A percentile compares a stretch with the other conserved stretches of the same genome.
phyloP scores from a whole-genome alignment of 2,888 invertebrate species.

The Eupsilia transversa region DNA sequence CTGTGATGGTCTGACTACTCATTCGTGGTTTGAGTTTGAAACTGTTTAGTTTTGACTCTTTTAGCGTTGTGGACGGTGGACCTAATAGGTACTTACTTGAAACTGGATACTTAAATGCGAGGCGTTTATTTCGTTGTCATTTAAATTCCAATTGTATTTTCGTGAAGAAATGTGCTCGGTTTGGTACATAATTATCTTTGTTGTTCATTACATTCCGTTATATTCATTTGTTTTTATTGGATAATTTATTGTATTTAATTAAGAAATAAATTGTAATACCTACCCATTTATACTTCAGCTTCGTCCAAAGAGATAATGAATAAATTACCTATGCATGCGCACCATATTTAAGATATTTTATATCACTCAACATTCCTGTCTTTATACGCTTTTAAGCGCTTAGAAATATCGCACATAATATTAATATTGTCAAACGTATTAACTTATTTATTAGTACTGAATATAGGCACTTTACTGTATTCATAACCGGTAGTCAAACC shows the following conservation, averaged over 20 bases:
- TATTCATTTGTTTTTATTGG: neutral
- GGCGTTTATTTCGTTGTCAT: slow-evolving; percentile 4
- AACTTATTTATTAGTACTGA: no score
- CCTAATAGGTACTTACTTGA: neutral
- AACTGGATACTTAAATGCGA: slow-evolving; percentile 5
- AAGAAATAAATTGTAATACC: neutral
- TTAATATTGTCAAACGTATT: neutral
- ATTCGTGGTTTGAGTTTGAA: neutral
- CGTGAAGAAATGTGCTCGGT: slow-evolving; percentile 8
- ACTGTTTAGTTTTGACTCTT: neutral
- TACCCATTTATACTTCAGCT: neutral
- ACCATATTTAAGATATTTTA: neutral
- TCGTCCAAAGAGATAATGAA: neutral
- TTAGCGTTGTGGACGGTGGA: neutral
- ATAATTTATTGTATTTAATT: neutral
- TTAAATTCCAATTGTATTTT: slow-evolving; percentile 27
- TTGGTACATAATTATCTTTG: neutral
- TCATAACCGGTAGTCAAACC: neutral
- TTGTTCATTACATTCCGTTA: neutral
- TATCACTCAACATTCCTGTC: neutral
- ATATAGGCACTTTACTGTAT: no score
- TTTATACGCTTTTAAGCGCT: neutral
- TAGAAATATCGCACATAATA: neutral
- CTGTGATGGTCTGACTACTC: neutral
- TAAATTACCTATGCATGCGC: neutral